Conservation (phyloP, 1,140 invertebrate species). For the Oedothorax gibbosus region DNA sequence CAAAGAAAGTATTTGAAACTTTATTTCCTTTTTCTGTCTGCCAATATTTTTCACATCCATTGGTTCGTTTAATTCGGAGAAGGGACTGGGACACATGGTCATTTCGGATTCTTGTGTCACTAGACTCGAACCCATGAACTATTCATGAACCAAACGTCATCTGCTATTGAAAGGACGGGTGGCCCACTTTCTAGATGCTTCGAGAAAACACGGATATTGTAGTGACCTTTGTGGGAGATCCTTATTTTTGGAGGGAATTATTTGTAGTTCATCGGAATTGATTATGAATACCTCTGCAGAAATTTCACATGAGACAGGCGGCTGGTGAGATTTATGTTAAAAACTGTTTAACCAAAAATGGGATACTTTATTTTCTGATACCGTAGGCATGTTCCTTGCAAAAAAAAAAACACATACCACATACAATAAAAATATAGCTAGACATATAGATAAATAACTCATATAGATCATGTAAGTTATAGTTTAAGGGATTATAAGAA, state of each 20-base stretch:
- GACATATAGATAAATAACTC: too few relatives aligned
- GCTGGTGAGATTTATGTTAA: too few relatives aligned
- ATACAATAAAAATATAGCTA: too few relatives aligned
- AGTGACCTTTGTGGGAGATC: slow-evolving; percentile 36
- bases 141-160: slow-evolving; percentile 49
- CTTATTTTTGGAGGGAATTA: slow-evolving; percentile 16
- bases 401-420: too few relatives aligned
- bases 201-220: slow-evolving; percentile 30
- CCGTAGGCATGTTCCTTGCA: too few relatives aligned
- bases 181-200: slow-evolving; percentile 31
- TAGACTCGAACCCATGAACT: slow-evolving; percentile 37
- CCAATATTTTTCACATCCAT: slow-evolving; percentile 47
- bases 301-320: neutral
- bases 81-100: slow-evolving; percentile 16
- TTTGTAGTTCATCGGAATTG: slow-evolving; percentile 22
- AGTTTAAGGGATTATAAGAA: too few relatives aligned
- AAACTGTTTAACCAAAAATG: too few relatives aligned
- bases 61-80: slow-evolving; percentile 43
- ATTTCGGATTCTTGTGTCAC: slow-evolving; percentile 39
- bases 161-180: slow-evolving; percentile 32
- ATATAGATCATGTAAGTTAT: too few relatives aligned
- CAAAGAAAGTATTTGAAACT: slow-evolving; percentile 35
- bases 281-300: slow-evolving; percentile 35
- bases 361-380: too few relatives aligned
- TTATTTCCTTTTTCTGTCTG: slow-evolving; percentile 4